A percentile compares a stretch with the other conserved stretches of the same genome.
Conservation (phyloP, 2,888 invertebrate genomes). For the Andrena praecox region DNA sequence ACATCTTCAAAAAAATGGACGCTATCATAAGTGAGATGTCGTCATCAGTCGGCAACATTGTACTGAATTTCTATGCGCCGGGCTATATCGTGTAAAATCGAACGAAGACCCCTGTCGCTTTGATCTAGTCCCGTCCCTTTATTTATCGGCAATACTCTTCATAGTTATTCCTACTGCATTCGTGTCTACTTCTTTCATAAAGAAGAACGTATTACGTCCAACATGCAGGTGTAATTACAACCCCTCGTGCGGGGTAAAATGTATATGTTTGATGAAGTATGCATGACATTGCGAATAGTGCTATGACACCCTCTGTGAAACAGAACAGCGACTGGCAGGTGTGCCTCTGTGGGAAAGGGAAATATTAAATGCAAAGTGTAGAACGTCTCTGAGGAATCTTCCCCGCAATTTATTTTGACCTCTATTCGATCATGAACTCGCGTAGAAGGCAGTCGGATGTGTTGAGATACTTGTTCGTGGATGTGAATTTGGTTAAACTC, state of each 20-base stretch:
- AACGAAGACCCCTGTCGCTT: neutral
- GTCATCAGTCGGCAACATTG: neutral
- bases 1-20: slow-evolving; percentile 66
- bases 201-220: neutral
- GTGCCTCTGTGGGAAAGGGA: no score
- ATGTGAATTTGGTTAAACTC: no score
- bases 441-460: no score
- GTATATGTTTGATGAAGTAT: neutral
- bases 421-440: no score
- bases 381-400: no score
- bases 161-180: neutral
- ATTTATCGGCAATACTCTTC: neutral
- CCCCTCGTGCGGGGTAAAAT: neutral
- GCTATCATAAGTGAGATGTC: slow-evolving; percentile 50
- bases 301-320: no score
- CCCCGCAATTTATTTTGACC: no score
- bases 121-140: neutral
- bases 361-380: no score
- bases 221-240: neutral
- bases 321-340: no score
- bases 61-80: neutral
- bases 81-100: neutral
- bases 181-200: neutral
- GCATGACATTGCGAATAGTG: neutral
- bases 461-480: no score